Evolutionary conservation across 2,797 vertebrate genomes (phyloP), one percentile per base, ranked within the genome.

Genomic region (Gymnothorax reevesii): DNA sequence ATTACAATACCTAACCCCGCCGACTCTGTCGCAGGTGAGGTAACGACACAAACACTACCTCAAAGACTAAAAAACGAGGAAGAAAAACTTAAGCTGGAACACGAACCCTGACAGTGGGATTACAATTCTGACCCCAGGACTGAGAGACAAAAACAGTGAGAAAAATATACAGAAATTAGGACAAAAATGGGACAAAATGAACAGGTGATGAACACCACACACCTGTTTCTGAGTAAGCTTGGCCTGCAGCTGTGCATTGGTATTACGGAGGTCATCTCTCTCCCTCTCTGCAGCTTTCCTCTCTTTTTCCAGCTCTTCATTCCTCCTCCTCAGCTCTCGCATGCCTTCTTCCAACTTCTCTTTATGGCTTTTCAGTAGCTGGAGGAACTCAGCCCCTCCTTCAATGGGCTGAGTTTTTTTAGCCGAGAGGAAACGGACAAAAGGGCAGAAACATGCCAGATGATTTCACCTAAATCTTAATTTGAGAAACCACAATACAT

Each of bases 341-440:
- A 96, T 93, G 1, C 91, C 93, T 89, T 95, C 95, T 85, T 97
- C 96, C 84, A 95, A 85, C 82, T 95, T 94, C 22, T 96, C 95
- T 88, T 96, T 96, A 88, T 95, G 94, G 90, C 90, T 94, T 89
- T 96, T 96, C 75, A 95, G 91, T 86, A 95, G 77, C 90, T 94
- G 95, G 25, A 96, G 93, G 89, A 95, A 93, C 4, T 96, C 94
- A 1, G 95, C 96, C 2, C 92, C 90, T 49, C 94, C 94, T 84
- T 95, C 95, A 12, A 89, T 89, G 0, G 94, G 95, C 95, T 96
- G 42, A 7, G 82, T 59, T 42, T 75, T 62, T 52, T 87, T 57
- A 69, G 64, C 82, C 85, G 84, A 42, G 88, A 77, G 54, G 88
- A 7, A 9, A 4, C 57, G 60, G 87, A 54, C 42, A 87, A 79